Base-by-base conservation (phyloP, 2,888 invertebrate genomes). In the Resseliella maxima region DNA sequence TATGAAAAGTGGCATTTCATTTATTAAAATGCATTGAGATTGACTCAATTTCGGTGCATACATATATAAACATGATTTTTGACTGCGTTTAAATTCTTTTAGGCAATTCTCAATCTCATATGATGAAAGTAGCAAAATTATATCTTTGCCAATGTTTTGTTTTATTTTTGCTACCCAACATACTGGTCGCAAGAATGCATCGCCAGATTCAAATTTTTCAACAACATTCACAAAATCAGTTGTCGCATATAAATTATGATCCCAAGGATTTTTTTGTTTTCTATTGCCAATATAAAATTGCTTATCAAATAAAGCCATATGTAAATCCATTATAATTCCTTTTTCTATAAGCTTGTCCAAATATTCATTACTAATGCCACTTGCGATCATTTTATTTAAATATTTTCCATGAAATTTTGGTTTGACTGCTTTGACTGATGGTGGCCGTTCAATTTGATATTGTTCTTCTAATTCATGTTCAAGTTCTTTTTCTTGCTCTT, bases 401-500 rank as follows among this genome's bases (percentile, higher is more conserved):
- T 24, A 6, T 31, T 86, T n/a, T n/a, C n/a, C 38, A 36, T 86
- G n/a, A 12, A 86, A 18, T 0, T 21, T 38, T 21, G 59, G 86
- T 36, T 6, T 36, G 0, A 12, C 36, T 18, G 86, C 36, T 36
- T 35, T 59, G 0, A 46, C 59, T n/a, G 35, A 0, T 38, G 59
- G 21, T 59, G 59, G 86, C n/a, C 86, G 31, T 36, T 86, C 86
- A 35, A 86, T n/a, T 6, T 59, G 35, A 18, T 36, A 36, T 38
- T 86, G 21, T 36, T 59, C 86, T 27, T 86, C 86, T 5, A 59
- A 6, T 38, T 86, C 59, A 12, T 35, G 50, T 38, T 86, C 86
- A 1, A 86, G n/a, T 54, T 86, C 86, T n/a, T 86, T 86, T 38
- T 86, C 86, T 36, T 86, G 86, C 36, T 86, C 86, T 59, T 86